Conservation (phyloP, 2,113 vertebrate species). For the Canis aureus region DNA sequence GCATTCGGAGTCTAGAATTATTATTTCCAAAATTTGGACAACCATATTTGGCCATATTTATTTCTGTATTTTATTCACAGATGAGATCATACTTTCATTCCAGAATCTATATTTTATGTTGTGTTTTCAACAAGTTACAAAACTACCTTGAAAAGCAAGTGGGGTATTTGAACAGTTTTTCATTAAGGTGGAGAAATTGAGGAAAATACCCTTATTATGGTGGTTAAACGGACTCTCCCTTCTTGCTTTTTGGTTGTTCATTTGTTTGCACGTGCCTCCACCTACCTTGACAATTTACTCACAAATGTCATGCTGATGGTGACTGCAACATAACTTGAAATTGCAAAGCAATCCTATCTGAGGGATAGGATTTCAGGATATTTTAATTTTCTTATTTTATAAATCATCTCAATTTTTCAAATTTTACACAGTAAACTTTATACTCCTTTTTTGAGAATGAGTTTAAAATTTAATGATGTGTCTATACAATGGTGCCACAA, state of each 20-base stretch:
- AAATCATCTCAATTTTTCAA: conserved; percentile 33
- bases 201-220: background rate
- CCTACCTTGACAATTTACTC: background rate
- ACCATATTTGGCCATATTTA: background rate
- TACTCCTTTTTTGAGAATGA: background rate
- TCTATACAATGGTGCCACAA: background rate
- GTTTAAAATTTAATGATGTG: background rate
- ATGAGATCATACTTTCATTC: background rate
- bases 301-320: background rate
- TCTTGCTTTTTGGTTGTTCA: background rate
- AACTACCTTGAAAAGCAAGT: background rate
- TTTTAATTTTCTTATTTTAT: conserved; percentile 19
- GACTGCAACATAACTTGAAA: background rate
- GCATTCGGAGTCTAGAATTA: background rate
- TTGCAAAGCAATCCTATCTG: background rate
- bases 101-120: background rate
- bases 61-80: background rate
- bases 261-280: background rate
- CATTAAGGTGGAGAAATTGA: background rate
- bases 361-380: background rate
- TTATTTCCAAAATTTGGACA: conserved; percentile 9
- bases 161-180: background rate
- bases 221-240: background rate
- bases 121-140: background rate
- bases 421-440: conserved; percentile 3